A percentile compares a stretch with the other conserved stretches of the same genome.
Evolutionary conservation across 2,888 invertebrate genomes (phyloP).

Genomic region (Orgyia antiqua): DNA sequence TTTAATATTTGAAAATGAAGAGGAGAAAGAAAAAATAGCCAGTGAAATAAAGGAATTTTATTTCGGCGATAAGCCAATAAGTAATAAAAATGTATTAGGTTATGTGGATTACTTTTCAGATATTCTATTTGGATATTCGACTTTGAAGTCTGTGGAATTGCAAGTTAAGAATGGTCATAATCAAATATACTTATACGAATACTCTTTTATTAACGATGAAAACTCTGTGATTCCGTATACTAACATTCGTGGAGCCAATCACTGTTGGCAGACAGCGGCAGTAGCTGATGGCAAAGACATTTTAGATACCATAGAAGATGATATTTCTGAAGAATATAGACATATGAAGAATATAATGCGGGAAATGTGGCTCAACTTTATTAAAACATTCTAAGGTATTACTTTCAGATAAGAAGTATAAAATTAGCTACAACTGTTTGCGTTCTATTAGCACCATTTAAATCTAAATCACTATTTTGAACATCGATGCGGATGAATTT

Average conservation of each 20-base stretch:
- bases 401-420: too few relatives aligned
- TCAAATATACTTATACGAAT: constrained; percentile 36
- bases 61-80: constrained; percentile 25
- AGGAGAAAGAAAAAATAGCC: constrained; percentile 20
- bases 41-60: constrained; percentile 24
- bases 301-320: constrained; percentile 5
- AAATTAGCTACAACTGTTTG: too few relatives aligned
- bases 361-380: constrained; percentile 30
- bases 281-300: constrained; percentile 2
- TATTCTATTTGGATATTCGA: constrained; percentile 29
- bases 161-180: constrained; percentile 25
- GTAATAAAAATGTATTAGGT: constrained; percentile 10
- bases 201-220: constrained; percentile 27
- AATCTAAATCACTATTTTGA: too few relatives aligned
- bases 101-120: constrained; percentile 38
- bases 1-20: constrained; percentile 16
- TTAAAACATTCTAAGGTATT: constrained; percentile 27
- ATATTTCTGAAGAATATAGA: constrained; percentile 12
- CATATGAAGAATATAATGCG: constrained; percentile 20
- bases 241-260: constrained; percentile 25
- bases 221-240: constrained; percentile 21
- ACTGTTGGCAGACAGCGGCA: constrained; percentile 24
- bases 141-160: constrained; percentile 19
- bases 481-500: too few relatives aligned
- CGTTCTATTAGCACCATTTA: too few relatives aligned